Evolutionary conservation across 2,113 vertebrate species (phyloP).

Genomic region (rat (Rattus norvegicus)): DNA sequence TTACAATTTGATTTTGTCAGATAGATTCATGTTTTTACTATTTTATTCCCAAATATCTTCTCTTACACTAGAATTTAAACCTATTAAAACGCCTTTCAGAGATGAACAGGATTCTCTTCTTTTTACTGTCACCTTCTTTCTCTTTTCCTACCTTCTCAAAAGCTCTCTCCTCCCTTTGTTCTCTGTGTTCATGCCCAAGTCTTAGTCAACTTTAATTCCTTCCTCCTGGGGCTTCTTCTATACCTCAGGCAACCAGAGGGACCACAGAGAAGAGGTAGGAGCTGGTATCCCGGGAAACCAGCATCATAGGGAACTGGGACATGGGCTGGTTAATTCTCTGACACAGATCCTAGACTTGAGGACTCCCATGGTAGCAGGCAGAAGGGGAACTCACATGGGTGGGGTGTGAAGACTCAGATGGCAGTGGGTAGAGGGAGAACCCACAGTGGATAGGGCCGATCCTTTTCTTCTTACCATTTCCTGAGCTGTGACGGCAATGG

Average conservation of each 20-base stretch:
- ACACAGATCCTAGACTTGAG: not conserved
- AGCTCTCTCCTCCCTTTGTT: not conserved
- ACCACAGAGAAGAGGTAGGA: not conserved
- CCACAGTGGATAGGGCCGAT: not conserved
- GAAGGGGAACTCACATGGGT: not conserved
- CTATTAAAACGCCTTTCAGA: not conserved
- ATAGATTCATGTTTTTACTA: not conserved
- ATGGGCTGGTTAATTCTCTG: accelerated
- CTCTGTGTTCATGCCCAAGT: slow-evolving; percentile 6
- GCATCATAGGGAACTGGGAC: not conserved
- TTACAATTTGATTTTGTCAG: slow-evolving; percentile 4
- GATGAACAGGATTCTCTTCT: not conserved
- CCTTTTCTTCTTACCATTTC: slow-evolving; percentile 94
- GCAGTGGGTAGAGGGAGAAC: not conserved
- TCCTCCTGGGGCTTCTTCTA: not conserved
- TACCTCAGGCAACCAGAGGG: not conserved
- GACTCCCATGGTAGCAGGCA: not conserved
- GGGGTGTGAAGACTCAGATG: not conserved
- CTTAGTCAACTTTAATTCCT: not conserved
- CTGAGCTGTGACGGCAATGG: slow-evolving; percentile 97
- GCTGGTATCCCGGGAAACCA: not conserved
- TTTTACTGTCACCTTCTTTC: not conserved
- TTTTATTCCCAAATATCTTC: not conserved
- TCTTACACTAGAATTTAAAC: not conserved
- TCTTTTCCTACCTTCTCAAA: not conserved